These are phyloP conservation scores for Grammomys surdaster DNA, from an alignment of 2,113 vertebrate species.

Conservation along the genomic window DNA sequence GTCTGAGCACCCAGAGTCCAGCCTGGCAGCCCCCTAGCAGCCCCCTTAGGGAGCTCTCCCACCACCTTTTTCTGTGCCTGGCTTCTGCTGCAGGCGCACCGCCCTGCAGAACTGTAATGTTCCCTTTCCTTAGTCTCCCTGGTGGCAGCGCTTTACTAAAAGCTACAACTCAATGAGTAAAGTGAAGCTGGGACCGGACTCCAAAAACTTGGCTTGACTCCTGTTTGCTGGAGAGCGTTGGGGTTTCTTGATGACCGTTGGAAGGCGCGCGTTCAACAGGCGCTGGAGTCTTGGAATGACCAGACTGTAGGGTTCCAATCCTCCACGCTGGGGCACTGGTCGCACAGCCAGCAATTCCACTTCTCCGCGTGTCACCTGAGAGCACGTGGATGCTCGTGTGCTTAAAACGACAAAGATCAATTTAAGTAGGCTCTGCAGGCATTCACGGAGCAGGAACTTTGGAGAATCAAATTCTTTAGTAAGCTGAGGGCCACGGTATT, in stretches of 20 bases:
- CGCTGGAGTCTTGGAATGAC: background rate
- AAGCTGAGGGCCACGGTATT: background rate
- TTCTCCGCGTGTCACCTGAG: too few relatives aligned
- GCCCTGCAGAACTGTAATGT: background rate
- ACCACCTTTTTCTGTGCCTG: background rate
- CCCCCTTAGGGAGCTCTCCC: background rate
- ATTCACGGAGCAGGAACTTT: background rate
- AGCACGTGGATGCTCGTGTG: background rate
- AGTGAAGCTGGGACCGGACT: background rate
- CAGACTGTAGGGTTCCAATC: background rate
- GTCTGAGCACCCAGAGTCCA: background rate
- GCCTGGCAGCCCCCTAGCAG: background rate
- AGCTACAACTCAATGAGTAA: background rate
- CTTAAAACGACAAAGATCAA: background rate
- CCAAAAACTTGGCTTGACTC: background rate
- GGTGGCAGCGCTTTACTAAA: background rate
- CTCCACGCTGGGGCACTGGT: background rate
- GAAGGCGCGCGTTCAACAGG: conserved; percentile 24
- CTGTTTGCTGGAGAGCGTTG: background rate
- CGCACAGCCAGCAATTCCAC: background rate
- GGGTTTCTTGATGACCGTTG: background rate
- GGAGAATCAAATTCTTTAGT: background rate
- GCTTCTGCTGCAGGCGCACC: background rate
- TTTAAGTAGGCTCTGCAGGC: background rate
- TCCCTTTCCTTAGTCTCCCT: background rate